Percentiles rank a stretch among this genome's conserved stretches.
phyloP scores from a whole-genome alignment of 2,113 vertebrate species.

The Mustela lutreola region DNA sequence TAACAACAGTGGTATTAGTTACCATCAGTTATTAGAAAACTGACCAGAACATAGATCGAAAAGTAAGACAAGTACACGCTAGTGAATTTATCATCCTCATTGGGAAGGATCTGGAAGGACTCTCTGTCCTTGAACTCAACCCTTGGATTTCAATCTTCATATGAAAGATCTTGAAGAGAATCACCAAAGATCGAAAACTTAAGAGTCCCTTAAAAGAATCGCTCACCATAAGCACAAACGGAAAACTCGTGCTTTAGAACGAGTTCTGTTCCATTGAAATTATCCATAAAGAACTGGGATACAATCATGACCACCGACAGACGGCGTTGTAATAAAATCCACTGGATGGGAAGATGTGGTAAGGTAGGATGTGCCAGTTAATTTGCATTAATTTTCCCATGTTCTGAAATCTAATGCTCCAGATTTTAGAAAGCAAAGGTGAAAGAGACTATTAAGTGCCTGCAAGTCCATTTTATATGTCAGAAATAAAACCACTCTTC shows the following conservation, averaged over 20 bases:
- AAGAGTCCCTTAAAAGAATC: not conserved
- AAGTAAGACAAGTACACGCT: not conserved
- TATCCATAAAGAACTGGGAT: not conserved
- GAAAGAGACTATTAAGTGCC: not conserved
- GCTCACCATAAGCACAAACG: not conserved
- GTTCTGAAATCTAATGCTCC: not conserved
- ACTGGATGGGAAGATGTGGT: not conserved
- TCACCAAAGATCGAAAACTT: conserved; percentile 71
- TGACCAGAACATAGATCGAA: not conserved
- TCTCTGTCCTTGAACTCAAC: conserved; percentile 60
- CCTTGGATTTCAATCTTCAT: conserved; percentile 71
- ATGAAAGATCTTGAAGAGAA: conserved; percentile 60
- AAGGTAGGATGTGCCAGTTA: not conserved
- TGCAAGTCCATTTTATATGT: not conserved
- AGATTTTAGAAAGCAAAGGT: conserved; percentile 38
- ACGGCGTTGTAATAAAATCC: not conserved
- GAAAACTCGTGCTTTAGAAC: not conserved
- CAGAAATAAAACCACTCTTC: conserved; percentile 21
- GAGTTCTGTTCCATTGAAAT: conserved; percentile 37
- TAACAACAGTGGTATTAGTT: not conserved
- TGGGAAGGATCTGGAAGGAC: conserved; percentile 29
- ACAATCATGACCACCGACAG: not conserved
- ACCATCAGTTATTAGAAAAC: not conserved
- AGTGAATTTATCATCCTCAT: conserved; percentile 52
- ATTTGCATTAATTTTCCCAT: conserved; percentile 8